Base-by-base conservation (phyloP, 2,888 invertebrate species). In the Lutraria lutraria region DNA sequence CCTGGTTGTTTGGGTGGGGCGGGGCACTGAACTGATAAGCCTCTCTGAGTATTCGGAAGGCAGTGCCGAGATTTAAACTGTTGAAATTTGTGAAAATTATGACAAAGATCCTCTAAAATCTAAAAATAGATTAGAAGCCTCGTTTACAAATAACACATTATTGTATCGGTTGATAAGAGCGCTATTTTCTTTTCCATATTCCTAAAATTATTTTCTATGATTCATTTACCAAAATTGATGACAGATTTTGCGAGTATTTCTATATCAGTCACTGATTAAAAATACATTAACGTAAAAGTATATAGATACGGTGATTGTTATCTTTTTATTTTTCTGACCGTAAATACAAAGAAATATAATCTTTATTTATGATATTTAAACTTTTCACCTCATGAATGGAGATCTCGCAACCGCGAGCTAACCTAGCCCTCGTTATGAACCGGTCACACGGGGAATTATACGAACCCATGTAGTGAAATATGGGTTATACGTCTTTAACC, bases 221-320 rank as follows among this genome's bases (percentile, higher is more conserved):
- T 68, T 68, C 63, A 68, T 68, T 68, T 68, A 68, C 25, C 25
- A 68, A 68, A 68, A 25, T 68, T 25, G 63, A 68, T 25, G 63
- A 25, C 21, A 25, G 63, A 68, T 68, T 21, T 68, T 68, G n/a
- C 25, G 25, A 25, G 25, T 68, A n/a, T 68, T 68, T 68, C 25
- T 12, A 25, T 29, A 31, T 76, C 76, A 76, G 13, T 76, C 76
- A 76, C 43, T 85, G 80, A 85, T 85, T 76, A 85, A 85, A 85
- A 85, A 52, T 85, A 79, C 85, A 85, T 85, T 85, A 85, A 85
- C 85, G 85, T 21, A 79, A 80, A 84, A 52, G 25, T 80, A 53
- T 60, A 79, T 85, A 80, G 80, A 85, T 80, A 80, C 31, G 29
- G 13, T 12, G 85, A 85, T 85, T 6, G 16, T 60, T 43, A 79